Conservation (phyloP, 2,113 vertebrate genomes). For the Ondatra zibethicus region DNA sequence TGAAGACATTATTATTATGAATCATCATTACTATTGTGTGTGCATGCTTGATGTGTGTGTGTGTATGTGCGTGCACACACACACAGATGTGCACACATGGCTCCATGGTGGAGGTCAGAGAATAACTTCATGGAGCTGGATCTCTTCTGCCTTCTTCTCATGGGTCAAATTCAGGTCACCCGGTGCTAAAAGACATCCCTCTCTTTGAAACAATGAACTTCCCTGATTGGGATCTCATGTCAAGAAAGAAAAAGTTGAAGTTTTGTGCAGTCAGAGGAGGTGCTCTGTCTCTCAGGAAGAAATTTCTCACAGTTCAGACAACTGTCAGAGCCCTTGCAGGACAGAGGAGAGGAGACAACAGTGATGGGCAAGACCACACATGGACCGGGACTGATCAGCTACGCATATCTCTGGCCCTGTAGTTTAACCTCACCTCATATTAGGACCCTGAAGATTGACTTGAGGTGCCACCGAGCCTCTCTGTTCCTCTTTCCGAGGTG, state of each 20-base stretch:
- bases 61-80: rapidly evolving
- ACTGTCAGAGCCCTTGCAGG: not conserved
- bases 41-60: not conserved
- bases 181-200: not conserved
- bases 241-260: not conserved
- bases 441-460: not conserved
- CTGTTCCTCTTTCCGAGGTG: too few relatives aligned
- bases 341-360: not conserved
- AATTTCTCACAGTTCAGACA: not conserved
- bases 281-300: not conserved
- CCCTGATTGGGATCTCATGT: too few relatives aligned
- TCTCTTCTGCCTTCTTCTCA: not conserved
- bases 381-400: not conserved
- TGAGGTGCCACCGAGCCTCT: not conserved
- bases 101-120: not conserved
- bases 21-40: not conserved
- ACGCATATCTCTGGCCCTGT: not conserved
- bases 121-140: too few relatives aligned
- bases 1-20: not conserved
- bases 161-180: not conserved
- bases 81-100: too few relatives aligned
- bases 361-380: not conserved
- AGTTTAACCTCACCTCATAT: not conserved
- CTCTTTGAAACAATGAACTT: not conserved
- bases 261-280: not conserved